phyloP scores from a whole-genome alignment of 2,797 vertebrate genomes.

The Psittacula derbiana region DNA sequence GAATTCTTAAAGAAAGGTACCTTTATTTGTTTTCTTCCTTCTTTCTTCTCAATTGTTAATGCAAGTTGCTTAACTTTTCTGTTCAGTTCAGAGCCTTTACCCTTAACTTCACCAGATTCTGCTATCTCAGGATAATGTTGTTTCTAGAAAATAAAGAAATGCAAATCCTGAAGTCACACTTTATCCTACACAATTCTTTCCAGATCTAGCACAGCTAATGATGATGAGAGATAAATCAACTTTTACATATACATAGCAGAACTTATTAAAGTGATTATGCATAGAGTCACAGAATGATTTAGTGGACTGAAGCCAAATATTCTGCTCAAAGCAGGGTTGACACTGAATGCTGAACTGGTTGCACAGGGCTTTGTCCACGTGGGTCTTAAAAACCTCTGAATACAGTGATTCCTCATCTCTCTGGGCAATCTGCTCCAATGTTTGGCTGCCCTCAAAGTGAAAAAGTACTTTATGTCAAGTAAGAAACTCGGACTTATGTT shows the following conservation, averaged over 20 bases:
- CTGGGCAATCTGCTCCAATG: not conserved
- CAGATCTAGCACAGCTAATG: not conserved
- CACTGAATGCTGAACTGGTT: not conserved
- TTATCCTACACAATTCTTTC: not conserved
- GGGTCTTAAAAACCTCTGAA: not conserved
- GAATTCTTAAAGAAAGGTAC: slow-evolving; percentile 8
- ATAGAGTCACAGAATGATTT: not conserved
- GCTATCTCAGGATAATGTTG: slow-evolving; percentile 55
- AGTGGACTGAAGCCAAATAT: not conserved
- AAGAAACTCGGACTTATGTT: not conserved
- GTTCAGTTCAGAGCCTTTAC: slow-evolving; percentile 37
- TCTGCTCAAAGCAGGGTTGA: not conserved
- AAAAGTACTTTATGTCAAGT: not conserved
- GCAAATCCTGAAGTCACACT: not conserved
- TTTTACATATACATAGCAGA: not conserved
- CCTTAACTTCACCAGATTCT: slow-evolving; percentile 30
- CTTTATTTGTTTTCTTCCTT: slow-evolving; percentile 67
- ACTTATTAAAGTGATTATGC: not conserved
- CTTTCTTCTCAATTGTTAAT: slow-evolving; percentile 52
- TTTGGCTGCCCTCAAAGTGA: not conserved
- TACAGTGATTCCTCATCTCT: not conserved
- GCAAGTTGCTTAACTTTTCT: slow-evolving; percentile 49
- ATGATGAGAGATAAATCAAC: not conserved
- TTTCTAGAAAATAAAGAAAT: slow-evolving; percentile 41
- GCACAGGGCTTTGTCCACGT: not conserved